Base-by-base conservation (phyloP, 2,113 vertebrate genomes). In the Miniopterus natalensis region DNA sequence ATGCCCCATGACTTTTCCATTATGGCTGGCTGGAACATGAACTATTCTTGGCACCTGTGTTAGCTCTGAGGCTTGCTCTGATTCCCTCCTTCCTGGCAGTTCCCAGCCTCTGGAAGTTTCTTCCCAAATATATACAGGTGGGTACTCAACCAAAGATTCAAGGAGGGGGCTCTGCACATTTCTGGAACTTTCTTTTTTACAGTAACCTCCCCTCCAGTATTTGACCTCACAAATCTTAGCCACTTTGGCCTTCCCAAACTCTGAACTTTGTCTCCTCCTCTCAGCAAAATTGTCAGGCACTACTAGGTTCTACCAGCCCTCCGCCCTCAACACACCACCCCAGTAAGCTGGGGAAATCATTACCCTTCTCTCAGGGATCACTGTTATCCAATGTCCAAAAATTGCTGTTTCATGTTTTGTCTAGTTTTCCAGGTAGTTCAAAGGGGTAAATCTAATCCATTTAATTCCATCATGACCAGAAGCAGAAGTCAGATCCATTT, bases 401-500 rank as follows among this genome's bases (percentile, higher is more conserved):
- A 96, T 74, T 71, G 14, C 2, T 65, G 27, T 49, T 91, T 45
- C 57, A 40, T 36, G 8, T 95, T 88, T 85, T 85, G 10, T 77
- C 84, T 93, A 59, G 10, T 78, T 81, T 94, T 93, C 13, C 71
- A 79, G 49, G 40, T 86, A 83, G 90, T 42, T 3, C 93, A 53
- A 83, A 93, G 89, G 49, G 65, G 17, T 84, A 89, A 89, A 73
- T 55, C 49, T 79, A 45, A 93, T 65, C 57, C 66, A 55, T 70
- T 88, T 90, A 70, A 93, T 31, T 89, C 49, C 57, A 59, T 73
- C 23, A 63, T 53, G 77, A 85, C 59, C 66, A 93, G 71, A 91
- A 89, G 45, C 31, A 81, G 59, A 86, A 85, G 15, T 94, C 25
- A 88, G 79, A 86, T 92, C 21, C 61, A 92, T 92, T 81, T 91